Evolutionary conservation across 35 echinoderm and acorn worm genomes (phyloP), one percentile per base, ranked within the genome.

Genomic region (Anneissia japonica): DNA sequence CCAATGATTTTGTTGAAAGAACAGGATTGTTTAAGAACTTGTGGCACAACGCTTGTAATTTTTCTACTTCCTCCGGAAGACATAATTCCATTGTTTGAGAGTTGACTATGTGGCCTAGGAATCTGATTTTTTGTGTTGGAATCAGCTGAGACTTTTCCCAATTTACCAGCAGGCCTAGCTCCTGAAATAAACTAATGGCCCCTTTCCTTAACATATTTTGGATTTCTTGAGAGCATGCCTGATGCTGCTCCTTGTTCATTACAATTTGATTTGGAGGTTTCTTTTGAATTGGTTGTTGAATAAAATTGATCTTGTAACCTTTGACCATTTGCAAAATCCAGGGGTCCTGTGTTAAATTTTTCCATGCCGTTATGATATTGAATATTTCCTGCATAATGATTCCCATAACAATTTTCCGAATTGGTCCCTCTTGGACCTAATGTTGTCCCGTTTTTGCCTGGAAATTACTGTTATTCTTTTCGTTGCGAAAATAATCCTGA

Each of bases 161-260:
- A 80, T 87, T 87, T 33, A 87, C 77, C 0, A 87, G 29, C 30
- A 87, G 41, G 21, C 86, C 86, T 46, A 80, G 33, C 12, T 30
- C 21, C 1, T 77, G 4, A 26, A 87, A 30, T 12, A 87, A 21
- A 38, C 56, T 37, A 30, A 80, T 82, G 10, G 79, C 87, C 3
- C 72, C 72, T 81, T 88, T 88, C 32, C 21, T 21, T 37, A 86
- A 5, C 34, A 77, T 38, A 21, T 77, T 36, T 32, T 75, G 34
- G 11, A 32, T 37, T 73, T 76, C 73, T 34, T 76, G 3, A 9
- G 4, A 23, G 26, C 4, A 7, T 4, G 23, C 26, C 23, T 75
- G n/a, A 5, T 75, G 3, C 26, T 75, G 74, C 10, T 34, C 86
- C 81, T 80, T 30, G 28, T 46, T 29, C 30, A 74, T 17, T 7